phyloP scores from a whole-genome alignment of 2,797 vertebrate species.

The Diplodus sargus region DNA sequence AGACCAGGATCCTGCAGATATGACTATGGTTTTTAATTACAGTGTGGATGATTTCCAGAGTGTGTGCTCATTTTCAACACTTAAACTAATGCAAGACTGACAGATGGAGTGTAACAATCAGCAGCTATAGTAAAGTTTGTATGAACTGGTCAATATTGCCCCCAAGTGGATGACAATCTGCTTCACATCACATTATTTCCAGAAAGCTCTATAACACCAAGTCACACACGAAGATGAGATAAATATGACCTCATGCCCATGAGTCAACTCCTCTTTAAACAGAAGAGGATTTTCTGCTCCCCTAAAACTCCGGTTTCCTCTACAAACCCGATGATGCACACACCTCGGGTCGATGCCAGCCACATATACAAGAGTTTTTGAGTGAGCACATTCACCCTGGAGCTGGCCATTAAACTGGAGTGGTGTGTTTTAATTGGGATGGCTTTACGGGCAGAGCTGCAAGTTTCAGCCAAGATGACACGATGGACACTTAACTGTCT shows the following conservation, averaged over 20 bases:
- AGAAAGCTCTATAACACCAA: not conserved
- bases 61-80: not conserved
- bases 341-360: constrained; percentile 25
- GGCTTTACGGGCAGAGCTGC: constrained; percentile 34
- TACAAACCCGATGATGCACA: constrained; percentile 20
- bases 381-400: constrained; percentile 6
- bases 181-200: not conserved
- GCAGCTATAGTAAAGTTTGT: not conserved
- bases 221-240: not conserved
- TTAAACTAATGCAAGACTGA: not conserved
- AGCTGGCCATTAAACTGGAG: constrained; percentile 40
- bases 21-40: not conserved
- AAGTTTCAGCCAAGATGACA: constrained; percentile 35
- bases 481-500: constrained; percentile 3
- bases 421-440: constrained; percentile 39
- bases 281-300: not conserved
- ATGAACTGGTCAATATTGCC: constrained; percentile 70
- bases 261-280: not conserved
- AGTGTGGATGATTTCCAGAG: not conserved
- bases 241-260: not conserved
- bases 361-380: constrained; percentile 12
- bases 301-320: constrained; percentile 5
- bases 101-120: not conserved
- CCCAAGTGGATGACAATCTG: constrained; percentile 53
- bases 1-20: not conserved